These are phyloP conservation scores for Phortica magna DNA, from an alignment of 2,888 invertebrate species.

Conservation along the genomic window DNA sequence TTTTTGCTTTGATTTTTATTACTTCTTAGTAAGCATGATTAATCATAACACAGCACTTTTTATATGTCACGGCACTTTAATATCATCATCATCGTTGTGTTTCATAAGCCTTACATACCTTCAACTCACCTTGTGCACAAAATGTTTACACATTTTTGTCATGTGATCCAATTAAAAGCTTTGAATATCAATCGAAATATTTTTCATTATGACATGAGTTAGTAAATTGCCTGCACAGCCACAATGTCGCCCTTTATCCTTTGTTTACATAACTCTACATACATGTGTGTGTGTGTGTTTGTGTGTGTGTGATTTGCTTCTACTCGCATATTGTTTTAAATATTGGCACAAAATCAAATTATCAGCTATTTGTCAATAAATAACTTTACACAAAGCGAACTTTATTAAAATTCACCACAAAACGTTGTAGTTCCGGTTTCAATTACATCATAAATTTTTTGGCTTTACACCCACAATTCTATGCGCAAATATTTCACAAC, in stretches of 20 bases:
- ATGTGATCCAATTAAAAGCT: constrained; percentile 47
- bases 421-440: constrained; percentile 69
- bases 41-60: too few species aligned
- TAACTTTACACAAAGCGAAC: constrained; percentile 62
- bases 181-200: constrained; percentile 9
- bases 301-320: background rate
- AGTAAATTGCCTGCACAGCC: constrained; percentile 34
- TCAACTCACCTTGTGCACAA: background rate
- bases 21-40: too few species aligned
- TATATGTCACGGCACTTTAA: too few species aligned
- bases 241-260: background rate
- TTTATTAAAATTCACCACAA: constrained; percentile 72
- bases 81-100: constrained; percentile 32
- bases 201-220: constrained; percentile 25
- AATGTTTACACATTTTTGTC: background rate
- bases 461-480: constrained; percentile 48
- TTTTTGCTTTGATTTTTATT: background rate
- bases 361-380: constrained; percentile 70
- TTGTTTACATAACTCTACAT: background rate
- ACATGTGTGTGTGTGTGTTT: constrained; percentile 31
- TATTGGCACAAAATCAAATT: constrained; percentile 69
- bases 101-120: background rate
- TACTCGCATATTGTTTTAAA: constrained; percentile 59
- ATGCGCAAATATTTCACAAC: background rate
- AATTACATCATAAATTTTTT: constrained; percentile 69